Evolutionary conservation across 1,140 invertebrate genomes (phyloP).

Genomic region (Phenacoccus solenopsis): DNA sequence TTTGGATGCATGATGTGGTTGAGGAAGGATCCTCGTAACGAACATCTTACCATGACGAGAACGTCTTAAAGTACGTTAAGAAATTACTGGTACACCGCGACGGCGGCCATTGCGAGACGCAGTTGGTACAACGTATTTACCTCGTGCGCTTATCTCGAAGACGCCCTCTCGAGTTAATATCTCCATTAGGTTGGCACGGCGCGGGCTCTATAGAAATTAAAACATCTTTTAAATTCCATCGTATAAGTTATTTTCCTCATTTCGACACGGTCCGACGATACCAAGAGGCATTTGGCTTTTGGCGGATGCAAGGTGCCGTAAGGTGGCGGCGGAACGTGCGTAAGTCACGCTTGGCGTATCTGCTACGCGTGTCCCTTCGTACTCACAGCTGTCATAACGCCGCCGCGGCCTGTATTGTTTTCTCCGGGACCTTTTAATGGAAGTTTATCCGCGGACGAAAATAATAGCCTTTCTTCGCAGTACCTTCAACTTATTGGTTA

Average conservation of each 20-base stretch:
- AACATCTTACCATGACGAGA: not conserved
- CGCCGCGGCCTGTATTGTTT: not conserved
- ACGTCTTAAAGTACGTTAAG: not conserved
- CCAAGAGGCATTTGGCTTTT: not conserved
- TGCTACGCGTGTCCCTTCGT: conserved; percentile 8
- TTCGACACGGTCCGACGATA: conserved; percentile 8
- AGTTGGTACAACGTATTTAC: not conserved
- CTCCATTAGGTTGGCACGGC: not conserved
- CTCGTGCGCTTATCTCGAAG: not conserved
- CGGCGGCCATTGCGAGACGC: not conserved
- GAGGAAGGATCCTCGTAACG: not conserved
- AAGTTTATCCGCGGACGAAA: not conserved
- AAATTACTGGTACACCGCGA: not conserved
- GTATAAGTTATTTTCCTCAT: conserved; percentile 12
- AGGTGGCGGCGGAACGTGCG: conserved; percentile 7
- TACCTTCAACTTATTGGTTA: conserved; percentile 13
- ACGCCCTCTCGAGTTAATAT: not conserved
- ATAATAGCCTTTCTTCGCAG: not conserved
- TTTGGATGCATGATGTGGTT: too few species aligned
- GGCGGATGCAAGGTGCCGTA: conserved; percentile 15
- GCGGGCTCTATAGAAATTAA: not conserved
- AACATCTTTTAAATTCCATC: conserved; percentile 8
- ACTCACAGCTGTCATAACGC: not conserved
- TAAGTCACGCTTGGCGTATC: conserved; percentile 8
- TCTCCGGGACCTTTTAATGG: not conserved